Evolutionary conservation across 2,113 vertebrate species (phyloP), one percentile per base, ranked within the genome.

Genomic region (Stigmatopora nigra): DNA sequence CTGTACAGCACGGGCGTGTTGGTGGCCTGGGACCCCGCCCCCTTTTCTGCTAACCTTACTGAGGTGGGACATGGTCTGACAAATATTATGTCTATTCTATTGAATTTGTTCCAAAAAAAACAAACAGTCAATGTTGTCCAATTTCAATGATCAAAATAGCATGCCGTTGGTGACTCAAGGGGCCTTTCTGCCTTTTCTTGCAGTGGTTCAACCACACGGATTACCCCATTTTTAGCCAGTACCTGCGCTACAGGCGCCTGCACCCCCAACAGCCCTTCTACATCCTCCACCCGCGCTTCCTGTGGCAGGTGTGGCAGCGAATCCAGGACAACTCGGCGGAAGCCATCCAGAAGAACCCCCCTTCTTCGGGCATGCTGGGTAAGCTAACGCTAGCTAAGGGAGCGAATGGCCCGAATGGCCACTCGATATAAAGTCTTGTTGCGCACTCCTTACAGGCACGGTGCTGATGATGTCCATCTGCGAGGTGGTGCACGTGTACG

Each of bases 391-490:
- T 61, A 7, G 3, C 25, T n/a, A n/a, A n/a, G n/a, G 25, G 25
- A 31, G 25, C 25, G 25, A 31, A n/a, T n/a, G 2, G 25, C 25
- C 2, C 25, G 2, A 31, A 31, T 31, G 25, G 25, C 25, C 25
- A 3, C 25, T 31, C 25, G 25, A 31, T 2, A 31, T 1, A 1
- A 31, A 31, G 25, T 31, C 25, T 19, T 48, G 9, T 65, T 12
- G 36, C 52, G 5, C 17, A 36, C 53, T 63, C 12, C 0, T 17
- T 5, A n/a, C 69, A 92, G 92, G 92, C 19, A 91, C 87, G 0
- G 79, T 92, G 56, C 78, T 92, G 72, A 91, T 92, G 91, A 90
- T 92, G 90, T 90, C 90, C 0, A 67, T 92, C 69, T 92, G 91
- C 15, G 86, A 91, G 10, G 84, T 83, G 63, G 91, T 92, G 63